Base-by-base conservation (phyloP, 2,797 vertebrate species). In the Chaetodon trifasciatus region DNA sequence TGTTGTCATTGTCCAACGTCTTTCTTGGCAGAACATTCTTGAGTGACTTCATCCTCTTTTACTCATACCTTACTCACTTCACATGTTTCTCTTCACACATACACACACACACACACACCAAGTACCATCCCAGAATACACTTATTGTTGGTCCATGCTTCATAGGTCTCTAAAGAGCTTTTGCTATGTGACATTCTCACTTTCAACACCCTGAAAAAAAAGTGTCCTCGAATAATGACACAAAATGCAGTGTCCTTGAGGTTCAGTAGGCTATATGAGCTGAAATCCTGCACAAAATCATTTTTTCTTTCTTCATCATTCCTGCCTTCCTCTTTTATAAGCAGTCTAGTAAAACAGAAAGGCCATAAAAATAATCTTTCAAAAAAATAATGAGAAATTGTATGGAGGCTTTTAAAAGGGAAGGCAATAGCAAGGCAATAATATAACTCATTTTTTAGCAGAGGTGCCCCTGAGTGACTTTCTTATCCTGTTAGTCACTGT, bases 401-500 rank as follows among this genome's bases (percentile, higher is more conserved):
- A 83, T 23, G 11, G 56, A 65, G 65, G 82, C 55, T 84, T 87
- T 77, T 76, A 79, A 88, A 86, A 70, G 40, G 17, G 52, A 63
- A 65, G 39, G 16, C 17, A 15, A 17, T 32, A 83, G 37, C 15
- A 6, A 70, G 46, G 64, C 53, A 64, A 57, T 86, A 66, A 71
- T 67, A 58, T 58, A 77, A 70, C 47, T 52, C 13, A 55, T 74
- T 46, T 75, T 84, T 66, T 47, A 70, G 32, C 70, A 83, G 50
- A 77, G 67, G 24, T 85, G 71, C 42, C 73, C 73, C 83, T 84
- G 67, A 83, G 78, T 85, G 74, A 87, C 78, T 91, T 88, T 93
- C 74, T 79, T 60, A 89, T 80, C 74, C 68, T 85, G 87, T 91
- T 91, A 91, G 88, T 88, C 79, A 84, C 81, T 78, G 84, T 79